Conservation (phyloP, 2,888 invertebrate species). For the Unio delphinus region DNA sequence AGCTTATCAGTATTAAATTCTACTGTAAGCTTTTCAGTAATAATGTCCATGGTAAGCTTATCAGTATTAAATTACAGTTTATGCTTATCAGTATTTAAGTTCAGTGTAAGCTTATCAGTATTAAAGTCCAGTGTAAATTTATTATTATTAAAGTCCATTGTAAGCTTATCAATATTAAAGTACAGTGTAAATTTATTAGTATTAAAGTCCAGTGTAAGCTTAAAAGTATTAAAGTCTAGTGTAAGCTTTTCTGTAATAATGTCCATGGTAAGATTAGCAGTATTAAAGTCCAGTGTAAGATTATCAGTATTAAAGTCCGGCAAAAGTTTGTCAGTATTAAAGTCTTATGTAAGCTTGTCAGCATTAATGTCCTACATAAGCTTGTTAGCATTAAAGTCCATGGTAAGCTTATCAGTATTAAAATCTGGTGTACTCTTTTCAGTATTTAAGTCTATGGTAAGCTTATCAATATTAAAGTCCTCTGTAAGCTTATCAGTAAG, state of each 20-base stretch:
- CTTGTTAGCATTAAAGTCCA: too few species aligned
- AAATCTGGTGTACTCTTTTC: too few species aligned
- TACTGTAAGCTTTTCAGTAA: slow-evolving; percentile 33
- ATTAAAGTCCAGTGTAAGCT: slow-evolving; percentile 42
- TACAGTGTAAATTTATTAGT: slow-evolving; percentile 37
- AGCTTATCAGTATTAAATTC: slow-evolving; percentile 22
- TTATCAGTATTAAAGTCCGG: slow-evolving; percentile 23
- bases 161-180: slow-evolving; percentile 26
- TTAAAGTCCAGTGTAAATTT: slow-evolving; percentile 42
- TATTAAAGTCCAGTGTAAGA: slow-evolving; percentile 41
- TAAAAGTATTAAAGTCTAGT: slow-evolving; percentile 25
- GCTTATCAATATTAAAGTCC: too few species aligned
- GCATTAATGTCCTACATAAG: too few species aligned
- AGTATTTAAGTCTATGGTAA: too few species aligned
- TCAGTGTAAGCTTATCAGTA: slow-evolving; percentile 32
- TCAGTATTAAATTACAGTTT: slow-evolving; percentile 24
- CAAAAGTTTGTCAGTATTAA: slow-evolving; percentile 28
- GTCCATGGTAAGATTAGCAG: too few species aligned
- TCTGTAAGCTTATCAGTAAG: too few species aligned
- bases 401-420: too few species aligned
- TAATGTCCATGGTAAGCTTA: slow-evolving; percentile 41
- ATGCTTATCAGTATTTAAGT: slow-evolving; percentile 21
- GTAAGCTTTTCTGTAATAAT: slow-evolving; percentile 21
- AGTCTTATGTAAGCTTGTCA: slow-evolving; percentile 41
- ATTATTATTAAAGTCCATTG: slow-evolving; percentile 31